Evolutionary conservation across 2,888 invertebrate genomes (phyloP), one percentile per base, ranked within the genome.

Genomic region (Nymphalis c-album): DNA sequence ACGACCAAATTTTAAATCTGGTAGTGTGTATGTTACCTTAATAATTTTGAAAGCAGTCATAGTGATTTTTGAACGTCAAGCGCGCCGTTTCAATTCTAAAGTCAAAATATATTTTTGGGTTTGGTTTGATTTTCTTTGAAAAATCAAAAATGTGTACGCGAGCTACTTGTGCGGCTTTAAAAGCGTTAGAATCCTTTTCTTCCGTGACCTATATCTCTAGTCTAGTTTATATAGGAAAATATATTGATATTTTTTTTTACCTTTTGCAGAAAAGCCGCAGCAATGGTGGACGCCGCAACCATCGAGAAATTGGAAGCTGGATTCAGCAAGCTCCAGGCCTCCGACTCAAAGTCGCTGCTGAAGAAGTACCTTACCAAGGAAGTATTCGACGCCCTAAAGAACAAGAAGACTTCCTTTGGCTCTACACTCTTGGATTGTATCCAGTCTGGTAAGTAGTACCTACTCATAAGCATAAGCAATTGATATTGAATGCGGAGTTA

Each of bases 331-430:
- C 94, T 98, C 83, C 94, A 95, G 80, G 95, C 94, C 78, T 96
- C 97, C 73, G 97, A 98, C 92, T 98, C 98, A 89, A 97, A 98
- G 93, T 98, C 98, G 71, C 94, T 99, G 91, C 93, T 99, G 94
- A 99, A 98, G 95, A 98, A 98, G 92, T 96, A 97, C 94, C 95
- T 98, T 81, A 96, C 97, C 87, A 96, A 95, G 93, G 97, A 97
- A 84, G 93, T 98, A 71, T 97, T 98, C 90, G 98, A 98, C 84
- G 95, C 94, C 82, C 94, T 98, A 75, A 98, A 98, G 94, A 96
- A 95, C 91, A 96, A 96, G 94, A 98, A 98, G 93, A 98, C 98
- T 73, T 95, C 96, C 76, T 97, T 98, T 87, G 98, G 97, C 79
- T 98, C 98, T 71, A 96, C 97, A 71, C 95, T 98, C 73, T 94